Percentiles rank a stretch among this genome's conserved stretches.
Evolutionary conservation across 2,888 invertebrate species (phyloP).

Genomic region (Heteromyza rotundicornis): DNA sequence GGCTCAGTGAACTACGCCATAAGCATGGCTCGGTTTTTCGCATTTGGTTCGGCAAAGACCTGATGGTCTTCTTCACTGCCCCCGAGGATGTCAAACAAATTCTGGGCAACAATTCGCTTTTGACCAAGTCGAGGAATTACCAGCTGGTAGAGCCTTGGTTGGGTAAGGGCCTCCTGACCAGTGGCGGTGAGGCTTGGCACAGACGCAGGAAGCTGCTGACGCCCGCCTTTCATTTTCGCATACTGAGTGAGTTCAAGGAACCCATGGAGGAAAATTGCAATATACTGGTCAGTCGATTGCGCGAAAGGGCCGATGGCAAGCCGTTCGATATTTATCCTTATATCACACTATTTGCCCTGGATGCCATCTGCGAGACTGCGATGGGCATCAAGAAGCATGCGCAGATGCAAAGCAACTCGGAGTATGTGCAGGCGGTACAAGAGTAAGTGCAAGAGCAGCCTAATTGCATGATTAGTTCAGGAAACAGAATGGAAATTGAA

Average conservation of each 20-base stretch:
- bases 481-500: too few species aligned
- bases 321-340: conserved; percentile 67
- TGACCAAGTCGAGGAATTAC: conserved; percentile 53
- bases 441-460: conserved; percentile 64
- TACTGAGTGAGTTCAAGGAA: conserved; percentile 74
- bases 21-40: conserved; percentile 53
- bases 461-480: not conserved
- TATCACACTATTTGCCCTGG: conserved; percentile 63
- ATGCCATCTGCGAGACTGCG: conserved; percentile 69
- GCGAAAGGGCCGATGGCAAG: conserved; percentile 62
- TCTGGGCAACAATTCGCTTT: conserved; percentile 48
- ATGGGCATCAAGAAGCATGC: conserved; percentile 82
- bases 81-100: conserved; percentile 54
- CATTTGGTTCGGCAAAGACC: conserved; percentile 59
- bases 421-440: conserved; percentile 75
- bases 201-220: conserved; percentile 76
- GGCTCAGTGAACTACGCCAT: conserved; percentile 47
- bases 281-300: conserved; percentile 63
- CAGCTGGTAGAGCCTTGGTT: conserved; percentile 51
- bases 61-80: conserved; percentile 52
- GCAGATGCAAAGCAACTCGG: conserved; percentile 71
- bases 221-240: conserved; percentile 81
- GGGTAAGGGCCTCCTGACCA: conserved; percentile 57
- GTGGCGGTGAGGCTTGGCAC: conserved; percentile 68
- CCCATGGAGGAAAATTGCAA: conserved; percentile 73